Conservation (phyloP, 2,113 vertebrate species). For the Pedetes capensis region DNA sequence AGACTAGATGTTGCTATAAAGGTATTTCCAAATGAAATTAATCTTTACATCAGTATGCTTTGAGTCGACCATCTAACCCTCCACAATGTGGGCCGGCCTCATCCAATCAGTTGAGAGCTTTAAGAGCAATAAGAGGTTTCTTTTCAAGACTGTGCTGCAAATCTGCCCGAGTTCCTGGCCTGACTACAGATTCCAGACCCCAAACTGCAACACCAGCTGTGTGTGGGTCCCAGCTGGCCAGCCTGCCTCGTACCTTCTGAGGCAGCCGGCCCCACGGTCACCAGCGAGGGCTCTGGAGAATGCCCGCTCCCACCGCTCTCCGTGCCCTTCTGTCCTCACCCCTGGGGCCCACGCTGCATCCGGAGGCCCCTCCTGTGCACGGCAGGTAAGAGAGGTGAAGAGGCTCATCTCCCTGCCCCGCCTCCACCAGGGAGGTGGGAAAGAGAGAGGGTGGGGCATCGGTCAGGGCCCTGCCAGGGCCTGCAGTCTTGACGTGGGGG, state of each 20-base stretch:
- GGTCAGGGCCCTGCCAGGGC: fast-evolving
- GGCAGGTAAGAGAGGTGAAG: fast-evolving
- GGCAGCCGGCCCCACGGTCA: too few relatives aligned
- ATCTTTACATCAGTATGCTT: neutral
- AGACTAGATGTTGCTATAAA: neutral
- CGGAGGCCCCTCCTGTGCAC: neutral
- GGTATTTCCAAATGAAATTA: neutral
- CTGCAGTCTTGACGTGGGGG: fast-evolving
- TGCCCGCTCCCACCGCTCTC: fast-evolving
- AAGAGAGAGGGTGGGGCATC: too few relatives aligned
- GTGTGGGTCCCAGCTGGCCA: neutral
- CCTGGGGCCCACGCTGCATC: too few relatives aligned
- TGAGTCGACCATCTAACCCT: neutral
- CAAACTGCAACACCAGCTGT: fast-evolving
- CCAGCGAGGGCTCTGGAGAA: neutral
- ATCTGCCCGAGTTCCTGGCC: fast-evolving
- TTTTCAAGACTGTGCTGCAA: fast-evolving
- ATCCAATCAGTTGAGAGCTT: neutral
- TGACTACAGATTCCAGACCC: neutral
- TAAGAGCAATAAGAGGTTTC: too few relatives aligned
- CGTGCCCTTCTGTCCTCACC: neutral
- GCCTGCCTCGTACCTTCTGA: neutral
- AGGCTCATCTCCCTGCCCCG: neutral
- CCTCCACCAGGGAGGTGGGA: neutral
- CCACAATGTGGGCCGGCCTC: neutral